These are phyloP conservation scores for Atlantisia rogersi DNA, from an alignment of 2,113 vertebrate species.

Conservation along the genomic window DNA sequence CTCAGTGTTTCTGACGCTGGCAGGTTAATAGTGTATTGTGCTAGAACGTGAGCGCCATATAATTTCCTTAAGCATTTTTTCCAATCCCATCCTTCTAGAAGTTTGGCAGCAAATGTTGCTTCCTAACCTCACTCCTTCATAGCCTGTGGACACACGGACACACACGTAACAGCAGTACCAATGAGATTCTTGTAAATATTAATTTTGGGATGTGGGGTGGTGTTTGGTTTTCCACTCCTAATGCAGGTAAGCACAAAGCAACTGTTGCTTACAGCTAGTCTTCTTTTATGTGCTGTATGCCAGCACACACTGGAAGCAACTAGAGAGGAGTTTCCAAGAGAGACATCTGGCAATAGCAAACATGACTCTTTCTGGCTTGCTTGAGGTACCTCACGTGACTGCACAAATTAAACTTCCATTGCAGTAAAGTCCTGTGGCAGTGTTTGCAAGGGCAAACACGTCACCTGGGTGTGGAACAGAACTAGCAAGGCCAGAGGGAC, in stretches of 20 bases:
- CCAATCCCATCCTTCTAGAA: background rate
- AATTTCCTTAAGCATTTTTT: background rate
- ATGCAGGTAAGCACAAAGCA: background rate
- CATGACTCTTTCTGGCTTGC: background rate
- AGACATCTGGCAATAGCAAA: background rate
- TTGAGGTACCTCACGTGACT: background rate
- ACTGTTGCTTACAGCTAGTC: background rate
- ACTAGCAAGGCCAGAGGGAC: background rate
- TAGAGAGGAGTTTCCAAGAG: background rate
- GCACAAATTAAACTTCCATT: background rate
- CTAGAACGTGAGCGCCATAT: background rate
- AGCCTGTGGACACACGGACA: background rate
- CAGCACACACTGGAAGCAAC: background rate
- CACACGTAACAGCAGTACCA: background rate
- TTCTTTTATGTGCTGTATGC: background rate
- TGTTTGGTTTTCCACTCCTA: background rate
- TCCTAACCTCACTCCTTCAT: background rate
- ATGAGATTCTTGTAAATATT: background rate
- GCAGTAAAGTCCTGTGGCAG: background rate
- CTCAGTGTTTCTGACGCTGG: background rate
- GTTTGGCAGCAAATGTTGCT: background rate
- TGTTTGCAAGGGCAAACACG: background rate
- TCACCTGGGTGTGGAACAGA: background rate
- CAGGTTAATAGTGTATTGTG: background rate
- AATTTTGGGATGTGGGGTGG: background rate